Evolutionary conservation across 2,888 invertebrate species (phyloP).

Genomic region (Lepidochitona cinerea): DNA sequence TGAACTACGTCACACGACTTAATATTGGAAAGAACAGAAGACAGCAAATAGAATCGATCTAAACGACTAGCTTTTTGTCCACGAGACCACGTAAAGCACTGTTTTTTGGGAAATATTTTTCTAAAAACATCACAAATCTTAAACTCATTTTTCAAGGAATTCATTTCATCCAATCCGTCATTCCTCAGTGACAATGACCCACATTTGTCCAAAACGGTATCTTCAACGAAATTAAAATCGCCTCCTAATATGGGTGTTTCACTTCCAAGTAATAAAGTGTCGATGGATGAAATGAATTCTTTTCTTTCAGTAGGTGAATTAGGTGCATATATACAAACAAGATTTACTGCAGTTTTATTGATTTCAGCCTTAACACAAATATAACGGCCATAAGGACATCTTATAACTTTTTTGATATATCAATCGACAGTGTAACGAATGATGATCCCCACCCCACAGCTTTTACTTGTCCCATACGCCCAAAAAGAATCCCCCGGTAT

Average conservation of each 20-base stretch:
- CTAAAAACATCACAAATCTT: slow-evolving; percentile 18
- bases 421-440: not conserved
- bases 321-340: not conserved
- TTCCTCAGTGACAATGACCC: no score
- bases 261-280: not conserved
- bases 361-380: not conserved
- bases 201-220: slow-evolving; percentile 16
- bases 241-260: slow-evolving; percentile 16
- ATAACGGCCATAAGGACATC: not conserved
- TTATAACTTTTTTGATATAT: not conserved
- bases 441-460: not conserved
- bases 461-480: not conserved
- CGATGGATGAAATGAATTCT: not conserved
- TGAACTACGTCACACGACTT: not conserved
- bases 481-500: not conserved
- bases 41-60: not conserved
- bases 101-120: slow-evolving; percentile 12
- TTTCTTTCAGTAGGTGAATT: not conserved
- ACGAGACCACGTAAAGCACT: not conserved
- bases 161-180: slow-evolving; percentile 10
- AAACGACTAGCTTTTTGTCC: not conserved
- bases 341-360: not conserved
- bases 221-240: slow-evolving; percentile 26
- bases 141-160: slow-evolving; percentile 14
- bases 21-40: not conserved